These are phyloP conservation scores for Scaptodrosophila lebanonensis DNA, from an alignment of 1,140 invertebrate species.

Conservation along the genomic window DNA sequence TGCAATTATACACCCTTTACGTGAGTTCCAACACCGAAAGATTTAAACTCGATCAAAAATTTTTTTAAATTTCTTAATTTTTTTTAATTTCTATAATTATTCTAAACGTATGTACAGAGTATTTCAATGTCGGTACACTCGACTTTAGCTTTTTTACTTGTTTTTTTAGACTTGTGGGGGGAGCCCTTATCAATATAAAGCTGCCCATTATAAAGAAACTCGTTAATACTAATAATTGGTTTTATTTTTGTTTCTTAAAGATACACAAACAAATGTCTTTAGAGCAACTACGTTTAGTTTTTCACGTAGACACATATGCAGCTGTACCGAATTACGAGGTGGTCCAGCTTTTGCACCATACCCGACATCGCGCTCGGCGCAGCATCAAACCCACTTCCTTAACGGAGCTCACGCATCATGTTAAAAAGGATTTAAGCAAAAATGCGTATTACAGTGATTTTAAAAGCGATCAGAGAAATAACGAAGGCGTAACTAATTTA, in stretches of 20 bases:
- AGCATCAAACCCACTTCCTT: slow-evolving; percentile 67
- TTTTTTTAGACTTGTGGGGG: no score
- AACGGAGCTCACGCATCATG: slow-evolving; percentile 54
- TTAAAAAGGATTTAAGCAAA: slow-evolving; percentile 77
- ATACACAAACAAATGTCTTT: slow-evolving; percentile 90
- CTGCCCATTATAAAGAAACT: no score
- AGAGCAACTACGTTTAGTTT: slow-evolving; percentile 87
- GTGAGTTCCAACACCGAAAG: no score
- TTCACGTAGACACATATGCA: slow-evolving; percentile 87
- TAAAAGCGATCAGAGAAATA: slow-evolving; percentile 30
- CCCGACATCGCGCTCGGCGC: slow-evolving; percentile 49
- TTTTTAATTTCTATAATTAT: no score
- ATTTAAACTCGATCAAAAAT: no score
- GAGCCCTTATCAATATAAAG: no score
- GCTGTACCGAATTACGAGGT: slow-evolving; percentile 81
- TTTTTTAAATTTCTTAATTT: no score
- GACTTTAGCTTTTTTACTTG: no score
- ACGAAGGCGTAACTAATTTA: slow-evolving; percentile 41
- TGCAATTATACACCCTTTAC: no score
- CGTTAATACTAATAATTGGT: no score
- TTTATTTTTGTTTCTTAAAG: slow-evolving; percentile 75
- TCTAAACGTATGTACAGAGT: no score
- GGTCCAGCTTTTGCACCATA: slow-evolving; percentile 79
- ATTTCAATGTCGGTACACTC: no score
- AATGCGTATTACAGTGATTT: slow-evolving; percentile 73